phyloP scores from a whole-genome alignment of 2,888 invertebrate genomes.

The Euzophera pinguis region DNA sequence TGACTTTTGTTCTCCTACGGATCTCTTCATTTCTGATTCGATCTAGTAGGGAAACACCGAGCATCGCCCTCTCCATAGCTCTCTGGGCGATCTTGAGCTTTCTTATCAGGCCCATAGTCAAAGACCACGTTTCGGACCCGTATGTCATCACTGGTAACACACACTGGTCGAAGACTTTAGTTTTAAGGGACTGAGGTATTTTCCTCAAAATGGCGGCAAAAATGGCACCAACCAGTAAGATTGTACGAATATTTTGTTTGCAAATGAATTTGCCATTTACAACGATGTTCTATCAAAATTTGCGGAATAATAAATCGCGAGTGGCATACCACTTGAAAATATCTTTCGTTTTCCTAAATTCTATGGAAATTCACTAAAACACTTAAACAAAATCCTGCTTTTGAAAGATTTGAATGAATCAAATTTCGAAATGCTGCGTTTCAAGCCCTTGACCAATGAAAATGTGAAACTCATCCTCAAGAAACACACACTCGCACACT shows the following conservation, averaged over 20 bases:
- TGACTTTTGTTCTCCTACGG: no score
- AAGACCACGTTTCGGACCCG: no score
- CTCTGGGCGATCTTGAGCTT: no score
- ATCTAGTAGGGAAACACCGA: no score
- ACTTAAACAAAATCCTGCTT: constrained; percentile 38
- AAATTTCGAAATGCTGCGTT: constrained; percentile 32
- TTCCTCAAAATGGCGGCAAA: constrained; percentile 36
- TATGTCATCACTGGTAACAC: no score
- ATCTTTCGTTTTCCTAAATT: constrained; percentile 33
- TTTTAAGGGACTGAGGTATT: no score
- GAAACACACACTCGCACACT: constrained; percentile 36
- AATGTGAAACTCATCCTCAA: constrained; percentile 31
- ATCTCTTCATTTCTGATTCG: no score
- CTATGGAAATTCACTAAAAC: constrained; percentile 32
- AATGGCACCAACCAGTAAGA: constrained; percentile 29
- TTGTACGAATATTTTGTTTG: constrained; percentile 25
- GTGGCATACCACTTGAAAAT: constrained; percentile 29
- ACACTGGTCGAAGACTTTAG: no score
- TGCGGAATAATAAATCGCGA: constrained; percentile 20
- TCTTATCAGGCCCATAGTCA: no score
- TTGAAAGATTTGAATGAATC: constrained; percentile 38
- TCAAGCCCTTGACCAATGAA: constrained; percentile 28
- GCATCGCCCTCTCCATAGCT: no score
- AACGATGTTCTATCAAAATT: constrained; percentile 21
- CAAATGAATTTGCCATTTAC: constrained; percentile 40